Evolutionary conservation across 2,797 vertebrate genomes (phyloP).

Genomic region (Oreochromis mossambicus): DNA sequence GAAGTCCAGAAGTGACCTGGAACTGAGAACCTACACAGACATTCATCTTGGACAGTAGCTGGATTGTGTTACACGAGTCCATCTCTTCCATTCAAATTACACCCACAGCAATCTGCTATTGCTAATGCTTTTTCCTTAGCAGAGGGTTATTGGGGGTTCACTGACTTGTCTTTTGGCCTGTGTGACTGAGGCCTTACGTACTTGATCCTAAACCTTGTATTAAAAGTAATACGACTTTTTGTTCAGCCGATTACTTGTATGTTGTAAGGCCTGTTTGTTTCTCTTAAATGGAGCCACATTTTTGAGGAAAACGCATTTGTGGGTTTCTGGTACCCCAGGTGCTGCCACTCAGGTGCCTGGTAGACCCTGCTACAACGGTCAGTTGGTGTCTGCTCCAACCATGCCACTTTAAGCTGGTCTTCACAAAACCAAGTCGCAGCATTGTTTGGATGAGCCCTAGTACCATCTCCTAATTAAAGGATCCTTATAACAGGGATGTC

Average conservation of each 20-base stretch:
- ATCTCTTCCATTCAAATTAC: background rate
- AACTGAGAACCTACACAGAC: background rate
- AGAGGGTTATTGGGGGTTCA: rapidly evolving
- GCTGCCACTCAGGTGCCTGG: background rate
- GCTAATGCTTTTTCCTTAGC: rapidly evolving
- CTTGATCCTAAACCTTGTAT: background rate
- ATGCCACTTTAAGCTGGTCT: too few relatives aligned
- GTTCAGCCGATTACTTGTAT: rapidly evolving
- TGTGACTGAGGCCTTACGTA: background rate
- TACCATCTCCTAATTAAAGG: background rate
- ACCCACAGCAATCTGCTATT: background rate
- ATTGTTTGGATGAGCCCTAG: background rate
- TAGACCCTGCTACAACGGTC: background rate
- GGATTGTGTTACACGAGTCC: background rate
- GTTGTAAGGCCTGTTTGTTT: background rate
- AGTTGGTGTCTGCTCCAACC: too few relatives aligned
- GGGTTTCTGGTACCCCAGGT: background rate
- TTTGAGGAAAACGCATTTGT: background rate
- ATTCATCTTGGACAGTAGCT: background rate
- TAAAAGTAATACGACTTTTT: background rate
- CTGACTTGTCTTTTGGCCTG: background rate
- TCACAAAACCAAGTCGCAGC: background rate
- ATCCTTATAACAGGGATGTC: background rate
- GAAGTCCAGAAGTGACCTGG: background rate
- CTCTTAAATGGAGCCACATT: rapidly evolving